A percentile compares a stretch with the other conserved stretches of the same genome.
These are phyloP conservation scores for Vultur gryphus DNA, from an alignment of 2,797 vertebrate species.

Conservation along the genomic window DNA sequence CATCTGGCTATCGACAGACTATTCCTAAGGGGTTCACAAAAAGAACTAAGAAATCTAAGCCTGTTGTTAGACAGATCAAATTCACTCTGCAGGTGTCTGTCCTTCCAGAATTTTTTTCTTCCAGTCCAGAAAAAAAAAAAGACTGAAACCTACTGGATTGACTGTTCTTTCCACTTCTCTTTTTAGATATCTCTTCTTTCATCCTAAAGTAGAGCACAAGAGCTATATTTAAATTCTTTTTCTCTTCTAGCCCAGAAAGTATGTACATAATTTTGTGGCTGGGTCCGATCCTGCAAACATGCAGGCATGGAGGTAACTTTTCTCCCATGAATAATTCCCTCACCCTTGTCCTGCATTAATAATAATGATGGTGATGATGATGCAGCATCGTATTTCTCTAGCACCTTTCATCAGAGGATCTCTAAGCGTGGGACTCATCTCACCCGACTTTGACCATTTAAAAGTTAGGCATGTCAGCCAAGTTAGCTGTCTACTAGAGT, in stretches of 20 bases:
- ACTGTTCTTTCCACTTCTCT: background rate
- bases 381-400: background rate
- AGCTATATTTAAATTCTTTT: background rate
- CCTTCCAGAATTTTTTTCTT: background rate
- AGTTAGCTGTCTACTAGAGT: background rate
- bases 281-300: background rate
- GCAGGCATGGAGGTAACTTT: background rate
- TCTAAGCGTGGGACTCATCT: constrained; percentile 49
- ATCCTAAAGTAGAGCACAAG: background rate
- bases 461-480: background rate
- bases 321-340: background rate
- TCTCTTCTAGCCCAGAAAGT: background rate
- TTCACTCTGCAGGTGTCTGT: background rate
- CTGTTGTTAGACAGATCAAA: background rate
- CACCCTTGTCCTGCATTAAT: constrained; percentile 39
- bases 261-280: background rate
- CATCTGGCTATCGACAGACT: fast-evolving
- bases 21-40: background rate
- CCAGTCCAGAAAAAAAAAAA: background rate
- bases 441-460: constrained; percentile 43
- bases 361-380: background rate
- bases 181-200: background rate
- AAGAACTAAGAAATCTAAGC: background rate
- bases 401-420: constrained; percentile 44
- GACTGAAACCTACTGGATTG: background rate